A percentile compares a stretch with the other conserved stretches of the same genome.
Conservation (phyloP, 53 echinoderm and acorn worm species). For the Temnopleurus reevesii region DNA sequence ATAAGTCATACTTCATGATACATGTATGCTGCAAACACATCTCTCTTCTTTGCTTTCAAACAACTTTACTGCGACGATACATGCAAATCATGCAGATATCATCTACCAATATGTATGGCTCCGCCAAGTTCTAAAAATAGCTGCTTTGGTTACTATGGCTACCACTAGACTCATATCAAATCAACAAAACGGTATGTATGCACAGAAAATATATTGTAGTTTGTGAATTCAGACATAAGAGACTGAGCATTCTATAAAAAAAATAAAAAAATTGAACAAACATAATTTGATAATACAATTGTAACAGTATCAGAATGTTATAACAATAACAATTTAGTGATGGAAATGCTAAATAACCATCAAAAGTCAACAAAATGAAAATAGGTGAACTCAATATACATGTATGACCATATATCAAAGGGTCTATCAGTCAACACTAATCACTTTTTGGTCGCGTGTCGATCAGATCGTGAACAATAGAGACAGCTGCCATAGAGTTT, state of each 20-base stretch:
- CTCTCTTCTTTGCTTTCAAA: not conserved
- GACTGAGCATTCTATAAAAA: no score
- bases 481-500: constrained; percentile 10
- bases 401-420: no score
- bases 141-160: not conserved
- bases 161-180: constrained; percentile 39
- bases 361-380: no score
- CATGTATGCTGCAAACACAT: not conserved
- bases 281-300: no score
- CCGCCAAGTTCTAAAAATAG: constrained; percentile 40
- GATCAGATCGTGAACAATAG: not conserved
- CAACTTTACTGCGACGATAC: not conserved
- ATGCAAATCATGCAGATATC: constrained; percentile 24
- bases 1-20: constrained; percentile 29
- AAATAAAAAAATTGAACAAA: no score
- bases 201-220: not conserved
- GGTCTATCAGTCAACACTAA: not conserved
- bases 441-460: not conserved
- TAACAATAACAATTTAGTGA: no score
- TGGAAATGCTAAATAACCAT: no score
- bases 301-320: no score
- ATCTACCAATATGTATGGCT: constrained; percentile 26
- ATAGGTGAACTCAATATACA: no score
- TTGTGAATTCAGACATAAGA: no score
- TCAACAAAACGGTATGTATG: constrained; percentile 14